Percentiles rank a stretch among this genome's conserved stretches.
phyloP scores from a whole-genome alignment of 2,797 vertebrate species.

The Lepus townsendii region DNA sequence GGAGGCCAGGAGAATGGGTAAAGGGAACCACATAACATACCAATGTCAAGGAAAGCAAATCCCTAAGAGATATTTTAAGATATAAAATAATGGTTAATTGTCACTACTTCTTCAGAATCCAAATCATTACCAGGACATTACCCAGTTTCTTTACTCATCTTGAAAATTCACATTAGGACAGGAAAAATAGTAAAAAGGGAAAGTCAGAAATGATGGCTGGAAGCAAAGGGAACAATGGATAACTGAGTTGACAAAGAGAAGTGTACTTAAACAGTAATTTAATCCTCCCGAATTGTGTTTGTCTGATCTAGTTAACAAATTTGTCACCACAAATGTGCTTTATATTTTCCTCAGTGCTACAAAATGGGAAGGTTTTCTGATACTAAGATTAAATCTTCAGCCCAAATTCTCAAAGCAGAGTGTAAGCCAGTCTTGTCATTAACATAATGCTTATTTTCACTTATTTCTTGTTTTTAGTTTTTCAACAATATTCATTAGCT shows the following conservation, averaged over 20 bases:
- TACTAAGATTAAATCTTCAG: conserved; percentile 46
- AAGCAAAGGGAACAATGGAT: conserved; percentile 37
- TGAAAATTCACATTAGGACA: conserved; percentile 53
- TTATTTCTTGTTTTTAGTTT: conserved; percentile 55
- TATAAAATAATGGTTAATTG: not conserved
- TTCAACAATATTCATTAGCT: not conserved
- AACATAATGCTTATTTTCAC: conserved; percentile 32
- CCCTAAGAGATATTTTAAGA: conserved; percentile 28
- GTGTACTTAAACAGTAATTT: conserved; percentile 53
- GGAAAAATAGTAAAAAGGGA: not conserved
- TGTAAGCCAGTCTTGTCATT: conserved; percentile 22
- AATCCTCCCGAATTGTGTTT: conserved; percentile 35
- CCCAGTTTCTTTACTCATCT: conserved; percentile 47
- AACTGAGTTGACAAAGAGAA: conserved; percentile 53
- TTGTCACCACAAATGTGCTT: conserved; percentile 44
- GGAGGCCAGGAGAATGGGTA: not conserved
- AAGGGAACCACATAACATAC: not conserved
- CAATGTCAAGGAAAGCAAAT: conserved; percentile 29
- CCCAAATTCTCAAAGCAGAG: not conserved
- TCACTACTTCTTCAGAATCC: conserved; percentile 32
- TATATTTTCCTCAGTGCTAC: conserved; percentile 29
- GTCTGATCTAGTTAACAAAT: conserved; percentile 14
- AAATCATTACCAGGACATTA: conserved; percentile 23
- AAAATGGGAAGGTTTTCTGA: not conserved
- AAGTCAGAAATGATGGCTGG: conserved; percentile 31